Base-by-base conservation (phyloP, 2,888 invertebrate species). In the Eulithis prunata region DNA sequence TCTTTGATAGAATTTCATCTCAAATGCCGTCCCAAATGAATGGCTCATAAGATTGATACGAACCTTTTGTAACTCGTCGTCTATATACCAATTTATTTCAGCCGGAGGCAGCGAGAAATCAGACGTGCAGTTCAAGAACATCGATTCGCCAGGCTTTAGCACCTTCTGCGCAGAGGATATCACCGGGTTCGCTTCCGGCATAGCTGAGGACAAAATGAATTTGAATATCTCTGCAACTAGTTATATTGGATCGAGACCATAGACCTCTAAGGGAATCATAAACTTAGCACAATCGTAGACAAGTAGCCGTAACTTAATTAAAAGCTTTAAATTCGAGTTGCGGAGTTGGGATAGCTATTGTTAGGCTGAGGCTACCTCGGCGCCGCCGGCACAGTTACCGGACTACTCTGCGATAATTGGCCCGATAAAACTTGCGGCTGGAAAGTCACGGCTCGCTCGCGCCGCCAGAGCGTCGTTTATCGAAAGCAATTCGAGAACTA, bases 41-140 rank as follows among this genome's bases (percentile, higher is more conserved):
- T 57, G 59, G 61, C 53, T 49, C 58, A 59, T 41, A 51, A 61
- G 11, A 51, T 57, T 36, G 10, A 57, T 73, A 83, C 85, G 55
- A 76, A 92, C 92, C 92, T 90, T 91, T 79, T 92, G 91, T 68
- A 89, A 74, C 71, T 90, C 91, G 63, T 90, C 85, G 75, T 92
- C 91, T 75, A 93, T 87, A 78, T 90, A 92, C 92, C 92, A 93
- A 81, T 90, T 91, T 74, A 93, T 92, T 69, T 91, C 90, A n/a
- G 92, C 83, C 12, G 92, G 84, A 13, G 92, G 92, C 61, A 93
- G 81, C 4, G 92, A 93, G 79, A 85, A 91, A 79, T 91, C 92
- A 12, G 92, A 88, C 12, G 91, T 86, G 76, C 92, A 93, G 79
- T 93, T 93, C 61, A 92, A 83, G 64, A 90, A 85, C 77, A 90